Evolutionary conservation across 1,140 invertebrate genomes (phyloP), one percentile per base, ranked within the genome.

Genomic region (Drosophila aff.): DNA sequence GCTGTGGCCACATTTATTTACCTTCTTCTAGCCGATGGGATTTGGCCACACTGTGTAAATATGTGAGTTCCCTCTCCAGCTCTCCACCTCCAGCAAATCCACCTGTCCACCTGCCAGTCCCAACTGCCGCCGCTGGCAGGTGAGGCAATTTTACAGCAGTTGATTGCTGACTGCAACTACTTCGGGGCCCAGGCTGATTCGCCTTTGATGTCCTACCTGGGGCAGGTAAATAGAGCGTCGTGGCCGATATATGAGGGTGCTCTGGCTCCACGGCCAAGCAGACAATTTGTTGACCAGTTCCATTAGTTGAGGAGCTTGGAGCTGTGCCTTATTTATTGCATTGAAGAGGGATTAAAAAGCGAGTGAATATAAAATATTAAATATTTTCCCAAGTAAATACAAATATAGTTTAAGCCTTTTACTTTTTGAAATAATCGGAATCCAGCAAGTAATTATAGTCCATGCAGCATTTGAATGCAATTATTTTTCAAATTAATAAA

Each of bases 1-100:
- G 31, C 67, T 84, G 81, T 71, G 81, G 81, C 81, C 64, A 76
- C 81, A 84, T 76, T 65, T 82, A 84, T 80, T 84, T 82, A 66
- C 66, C 66, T 49, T 63, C 44, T 81, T 53, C 47, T 57, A 58
- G 73, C 66, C 61, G 60, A 73, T 72, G 79, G 67, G 58, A 73
- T 72, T 81, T 62, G 74, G 79, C 52, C 79, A 81, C 73, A 81
- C 57, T 82, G 73, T 73, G 79, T 63, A 77, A 82, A 82, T 82
- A 82, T 73, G 71, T 52, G 74, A 78, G 44, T 53, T 26, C 38
- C 40, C 13, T 31, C 33, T 44, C 23, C 26, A 18, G 28, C 28
- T 8, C 28, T 7, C 18, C 28, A 18, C 26, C n/a, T 11, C n/a
- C 21, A 23, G 33, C 8, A 44, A 21, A 38, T 40, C 33, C 26